Evolutionary conservation across 2,113 vertebrate genomes (phyloP), one percentile per base, ranked within the genome.

Genomic region (Oryzias celebensis): DNA sequence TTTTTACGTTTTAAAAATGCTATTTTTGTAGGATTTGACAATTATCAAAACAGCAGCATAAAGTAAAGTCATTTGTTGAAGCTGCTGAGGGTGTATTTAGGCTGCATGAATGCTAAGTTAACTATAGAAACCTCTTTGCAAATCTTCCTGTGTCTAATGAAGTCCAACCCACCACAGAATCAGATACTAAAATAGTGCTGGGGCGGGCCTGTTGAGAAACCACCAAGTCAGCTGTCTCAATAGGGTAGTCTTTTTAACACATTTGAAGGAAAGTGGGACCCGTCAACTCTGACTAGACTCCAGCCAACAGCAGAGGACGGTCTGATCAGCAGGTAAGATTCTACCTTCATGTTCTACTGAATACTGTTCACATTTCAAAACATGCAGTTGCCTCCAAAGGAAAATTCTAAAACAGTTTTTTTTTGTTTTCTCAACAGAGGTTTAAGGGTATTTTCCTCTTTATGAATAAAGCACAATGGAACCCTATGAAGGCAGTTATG

Each of bases 111-210:
- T 36, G 31, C 12, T 36, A 36, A 36, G 8, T 36, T 10, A 36
- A 36, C 10, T 2, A 13, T 10, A 36, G 36, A 10, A 36, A 12
- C 8, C 0, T 36, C 8, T 36, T 12, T 36, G 31, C 31, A 36
- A 36, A 12, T 1, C 10, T 8, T 2, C 7, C 31, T 2, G 7
- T 36, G 26, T 6, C n/a, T 44, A 23, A 50, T 12, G 12, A 14
- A 45, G 7, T 45, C n/a, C 12, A 57, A 47, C 7, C 36, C 8
- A 26, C 4, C 2, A 65, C 36, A 80, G 74, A 87, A 84, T 80
- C 82, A 77, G 86, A 86, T 79, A 86, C 55, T 89, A 85, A 88
- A 87, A 87, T 64, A 58, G 13, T 54, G 48, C 1, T 14, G 43
- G 44, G 68, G 65, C 68, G 68, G 67, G 71, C 46, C 52, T 78